Evolutionary conservation across 2,888 invertebrate species (phyloP).

Genomic region (Tanypteryx hageni): DNA sequence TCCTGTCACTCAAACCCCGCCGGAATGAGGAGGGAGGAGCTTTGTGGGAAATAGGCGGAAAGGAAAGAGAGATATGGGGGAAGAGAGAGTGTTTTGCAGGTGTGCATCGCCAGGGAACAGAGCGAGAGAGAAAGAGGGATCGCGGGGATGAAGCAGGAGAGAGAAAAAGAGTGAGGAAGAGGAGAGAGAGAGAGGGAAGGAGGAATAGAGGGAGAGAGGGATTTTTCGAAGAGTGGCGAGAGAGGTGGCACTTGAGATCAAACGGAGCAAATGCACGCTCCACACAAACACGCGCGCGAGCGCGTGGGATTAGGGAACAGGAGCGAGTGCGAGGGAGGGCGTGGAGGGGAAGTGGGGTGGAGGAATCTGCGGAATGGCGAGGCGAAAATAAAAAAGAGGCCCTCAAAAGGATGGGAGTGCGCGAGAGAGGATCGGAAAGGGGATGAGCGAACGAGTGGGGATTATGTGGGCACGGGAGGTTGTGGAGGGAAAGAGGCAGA

Average conservation of each 20-base stretch:
- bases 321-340: background rate
- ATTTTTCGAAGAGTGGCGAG: background rate
- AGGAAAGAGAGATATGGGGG: background rate
- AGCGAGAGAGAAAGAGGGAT: background rate
- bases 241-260: constrained; percentile 32
- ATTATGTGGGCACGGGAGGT: background rate
- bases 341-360: background rate
- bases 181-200: background rate
- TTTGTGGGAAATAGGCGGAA: background rate
- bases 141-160: background rate
- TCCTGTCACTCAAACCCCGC: background rate
- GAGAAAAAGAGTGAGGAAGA: no score
- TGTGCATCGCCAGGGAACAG: constrained; percentile 6
- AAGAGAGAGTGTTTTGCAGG: background rate
- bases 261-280: constrained; percentile 47
- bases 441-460: constrained; percentile 21
- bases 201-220: background rate
- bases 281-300: constrained; percentile 4
- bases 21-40: background rate
- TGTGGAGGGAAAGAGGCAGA: background rate
- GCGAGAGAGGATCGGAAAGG: background rate
- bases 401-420: background rate
- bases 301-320: background rate
- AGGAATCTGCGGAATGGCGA: constrained; percentile 11
- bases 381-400: background rate